A percentile compares a stretch with the other conserved stretches of the same genome.
These are phyloP conservation scores for Chloroclysta siterata DNA, from an alignment of 2,888 invertebrate genomes.

Conservation along the genomic window DNA sequence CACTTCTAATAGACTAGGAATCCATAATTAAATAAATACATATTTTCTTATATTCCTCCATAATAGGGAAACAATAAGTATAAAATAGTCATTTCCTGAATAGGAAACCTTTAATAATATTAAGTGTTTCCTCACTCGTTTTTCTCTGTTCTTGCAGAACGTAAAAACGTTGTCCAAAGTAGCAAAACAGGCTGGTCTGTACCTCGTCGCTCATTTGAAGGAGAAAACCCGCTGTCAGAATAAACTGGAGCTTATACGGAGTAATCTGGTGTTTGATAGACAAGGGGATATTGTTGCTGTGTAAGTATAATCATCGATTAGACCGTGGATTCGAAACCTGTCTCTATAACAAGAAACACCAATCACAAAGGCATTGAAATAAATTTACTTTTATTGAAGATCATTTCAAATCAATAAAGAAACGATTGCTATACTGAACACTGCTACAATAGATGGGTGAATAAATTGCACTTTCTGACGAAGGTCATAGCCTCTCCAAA, in stretches of 20 bases:
- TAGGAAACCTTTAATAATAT: not conserved
- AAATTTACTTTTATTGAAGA: constrained; percentile 16
- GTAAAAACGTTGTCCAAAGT: constrained; percentile 58
- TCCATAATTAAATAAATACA: not conserved
- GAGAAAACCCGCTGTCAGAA: constrained; percentile 57
- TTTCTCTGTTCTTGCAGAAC: constrained; percentile 55
- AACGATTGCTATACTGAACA: not conserved
- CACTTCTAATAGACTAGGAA: no score
- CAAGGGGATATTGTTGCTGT: constrained; percentile 59
- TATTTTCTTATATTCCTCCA: not conserved
- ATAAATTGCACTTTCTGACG: not conserved
- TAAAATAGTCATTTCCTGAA: not conserved
- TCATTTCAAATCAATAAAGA: constrained; percentile 9
- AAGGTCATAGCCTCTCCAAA: not conserved
- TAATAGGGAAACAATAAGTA: not conserved
- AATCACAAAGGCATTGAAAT: constrained; percentile 6
- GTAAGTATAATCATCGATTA: constrained; percentile 63
- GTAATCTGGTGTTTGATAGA: constrained; percentile 67
- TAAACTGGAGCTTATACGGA: constrained; percentile 53
- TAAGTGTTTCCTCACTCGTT: not conserved
- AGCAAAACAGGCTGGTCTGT: constrained; percentile 56
- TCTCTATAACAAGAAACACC: not conserved
- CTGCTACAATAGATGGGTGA: not conserved
- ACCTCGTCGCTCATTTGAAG: constrained; percentile 59
- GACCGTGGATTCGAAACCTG: not conserved